Percentiles rank a stretch among this genome's conserved stretches.
These are phyloP conservation scores for Cremastinae sp. DNA, from an alignment of 2,888 invertebrate species.

Conservation along the genomic window DNA sequence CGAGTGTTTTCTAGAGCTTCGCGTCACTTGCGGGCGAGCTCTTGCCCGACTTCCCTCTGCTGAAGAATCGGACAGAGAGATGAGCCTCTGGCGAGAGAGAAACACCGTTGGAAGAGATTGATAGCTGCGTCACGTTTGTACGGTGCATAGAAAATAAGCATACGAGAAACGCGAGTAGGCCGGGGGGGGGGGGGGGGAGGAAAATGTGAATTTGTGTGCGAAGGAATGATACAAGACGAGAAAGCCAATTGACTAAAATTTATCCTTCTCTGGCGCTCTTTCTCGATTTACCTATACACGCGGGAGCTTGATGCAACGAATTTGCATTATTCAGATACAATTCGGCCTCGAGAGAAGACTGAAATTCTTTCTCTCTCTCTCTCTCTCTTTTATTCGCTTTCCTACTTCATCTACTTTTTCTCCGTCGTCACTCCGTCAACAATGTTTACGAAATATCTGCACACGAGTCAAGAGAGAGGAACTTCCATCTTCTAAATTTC, in stretches of 20 bases:
- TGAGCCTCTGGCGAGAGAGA: neutral
- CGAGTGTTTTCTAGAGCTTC: constrained; percentile 43
- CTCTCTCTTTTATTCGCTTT: neutral
- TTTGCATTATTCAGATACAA: constrained; percentile 54
- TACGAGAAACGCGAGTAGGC: neutral
- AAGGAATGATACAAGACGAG: too few species aligned
- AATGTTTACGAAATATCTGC: constrained; percentile 46
- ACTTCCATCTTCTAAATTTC: constrained; percentile 9
- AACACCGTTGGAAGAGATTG: neutral
- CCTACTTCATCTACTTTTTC: neutral
- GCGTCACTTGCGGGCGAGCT: constrained; percentile 22
- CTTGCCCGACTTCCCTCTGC: constrained; percentile 20
- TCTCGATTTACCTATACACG: neutral
- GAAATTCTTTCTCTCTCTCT: neutral
- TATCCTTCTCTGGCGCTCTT: neutral
- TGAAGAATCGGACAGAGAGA: constrained; percentile 21
- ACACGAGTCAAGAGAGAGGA: constrained; percentile 11
- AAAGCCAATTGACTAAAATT: constrained; percentile 3
- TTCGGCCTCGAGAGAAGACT: constrained; percentile 30
- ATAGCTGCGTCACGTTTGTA: neutral
- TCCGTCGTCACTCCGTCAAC: constrained; percentile 44
- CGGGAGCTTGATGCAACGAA: constrained; percentile 35
- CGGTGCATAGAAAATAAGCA: neutral
- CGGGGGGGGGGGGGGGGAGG: neutral
- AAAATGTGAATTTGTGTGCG: neutral